Evolutionary conservation across 2,797 vertebrate genomes (phyloP).

Genomic region (Spondyliosoma cantharus): DNA sequence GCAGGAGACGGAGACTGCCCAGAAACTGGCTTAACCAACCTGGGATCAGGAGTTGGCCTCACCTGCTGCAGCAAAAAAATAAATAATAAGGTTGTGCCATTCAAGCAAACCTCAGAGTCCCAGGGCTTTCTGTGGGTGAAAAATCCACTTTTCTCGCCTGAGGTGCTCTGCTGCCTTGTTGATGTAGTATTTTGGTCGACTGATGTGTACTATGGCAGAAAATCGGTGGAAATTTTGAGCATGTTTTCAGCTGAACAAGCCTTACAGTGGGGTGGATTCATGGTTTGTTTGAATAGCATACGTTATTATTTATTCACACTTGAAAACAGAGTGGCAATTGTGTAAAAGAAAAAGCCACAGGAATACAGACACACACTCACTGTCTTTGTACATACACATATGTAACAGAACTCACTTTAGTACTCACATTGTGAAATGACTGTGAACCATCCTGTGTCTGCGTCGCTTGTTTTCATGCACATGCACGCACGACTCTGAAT

Average conservation of each 20-base stretch:
- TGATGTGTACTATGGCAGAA: conserved; percentile 59
- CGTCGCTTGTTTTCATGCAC: conserved; percentile 65
- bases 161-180: conserved; percentile 61
- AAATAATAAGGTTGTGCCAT: conserved; percentile 76
- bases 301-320: conserved; percentile 74
- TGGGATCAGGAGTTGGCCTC: conserved; percentile 47
- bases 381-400: conserved; percentile 75
- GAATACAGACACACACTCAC: conserved; percentile 55
- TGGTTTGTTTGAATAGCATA: conserved; percentile 79
- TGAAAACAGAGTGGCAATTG: conserved; percentile 57
- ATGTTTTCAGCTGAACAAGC: conserved; percentile 48
- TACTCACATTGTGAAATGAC: conserved; percentile 73
- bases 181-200: conserved; percentile 60
- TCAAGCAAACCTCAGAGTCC: conserved; percentile 77
- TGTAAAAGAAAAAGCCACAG: conserved; percentile 60
- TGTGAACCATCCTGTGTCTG: conserved; percentile 74
- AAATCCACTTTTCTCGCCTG: conserved; percentile 46
- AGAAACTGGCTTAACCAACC: conserved; percentile 89
- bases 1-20: conserved; percentile 93
- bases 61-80: conserved; percentile 37
- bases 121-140: conserved; percentile 51
- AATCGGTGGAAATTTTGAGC: conserved; percentile 46
- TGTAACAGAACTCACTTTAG: conserved; percentile 70
- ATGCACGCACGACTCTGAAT: conserved; percentile 63
- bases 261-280: conserved; percentile 46